Evolutionary conservation across 1,140 invertebrate species (phyloP).

Genomic region (Nebria ingens): DNA sequence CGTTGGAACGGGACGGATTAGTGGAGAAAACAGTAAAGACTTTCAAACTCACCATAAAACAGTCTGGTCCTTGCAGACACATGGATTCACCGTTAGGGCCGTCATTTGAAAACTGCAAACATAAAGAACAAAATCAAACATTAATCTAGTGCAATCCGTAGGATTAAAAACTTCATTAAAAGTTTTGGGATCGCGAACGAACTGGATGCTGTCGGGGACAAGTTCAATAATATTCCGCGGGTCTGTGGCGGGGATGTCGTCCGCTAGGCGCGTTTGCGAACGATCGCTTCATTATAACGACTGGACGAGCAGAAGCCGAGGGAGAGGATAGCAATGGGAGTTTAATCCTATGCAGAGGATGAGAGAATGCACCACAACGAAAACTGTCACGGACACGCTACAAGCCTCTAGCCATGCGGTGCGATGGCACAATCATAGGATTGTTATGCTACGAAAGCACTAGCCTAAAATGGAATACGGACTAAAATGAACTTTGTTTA

Average conservation of each 20-base stretch:
- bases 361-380: too few species aligned
- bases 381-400: neutral
- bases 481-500: too few species aligned
- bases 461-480: too few species aligned
- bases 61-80: conserved; percentile 52
- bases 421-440: too few species aligned
- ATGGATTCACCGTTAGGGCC: conserved; percentile 47
- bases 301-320: neutral
- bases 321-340: neutral
- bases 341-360: neutral
- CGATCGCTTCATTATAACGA: neutral
- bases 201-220: neutral
- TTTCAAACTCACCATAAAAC: conserved; percentile 48
- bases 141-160: conserved; percentile 16
- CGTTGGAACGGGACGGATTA: too few species aligned
- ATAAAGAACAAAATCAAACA: conserved; percentile 30
- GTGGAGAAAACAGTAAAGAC: neutral
- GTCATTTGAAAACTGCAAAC: conserved; percentile 44
- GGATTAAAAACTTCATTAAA: conserved; percentile 24
- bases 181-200: conserved; percentile 12
- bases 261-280: neutral
- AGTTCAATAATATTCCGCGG: neutral
- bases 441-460: too few species aligned
- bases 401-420: neutral
- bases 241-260: neutral